Evolutionary conservation across 2,113 vertebrate species (phyloP).

Genomic region (Centropristis striata): DNA sequence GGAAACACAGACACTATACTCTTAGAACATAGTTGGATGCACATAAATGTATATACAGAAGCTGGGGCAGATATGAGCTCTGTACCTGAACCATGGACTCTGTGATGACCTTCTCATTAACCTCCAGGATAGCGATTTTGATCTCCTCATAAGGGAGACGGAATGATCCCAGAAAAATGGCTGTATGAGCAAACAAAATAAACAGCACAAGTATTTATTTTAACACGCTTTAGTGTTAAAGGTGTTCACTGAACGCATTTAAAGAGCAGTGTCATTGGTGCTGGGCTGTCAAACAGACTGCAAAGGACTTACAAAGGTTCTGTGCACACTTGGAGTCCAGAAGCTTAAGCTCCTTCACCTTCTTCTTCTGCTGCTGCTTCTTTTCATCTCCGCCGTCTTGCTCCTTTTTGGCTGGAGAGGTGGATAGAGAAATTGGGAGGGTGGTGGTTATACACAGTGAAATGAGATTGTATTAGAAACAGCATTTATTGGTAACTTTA

Average conservation of each 20-base stretch:
- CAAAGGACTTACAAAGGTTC: constrained; percentile 88
- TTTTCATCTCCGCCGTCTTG: constrained; percentile 88
- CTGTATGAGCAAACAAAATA: constrained; percentile 70
- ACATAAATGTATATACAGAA: background rate
- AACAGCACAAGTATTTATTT: background rate
- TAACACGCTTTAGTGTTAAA: background rate
- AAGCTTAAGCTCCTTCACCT: constrained; percentile 91
- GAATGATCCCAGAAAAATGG: constrained; percentile 91
- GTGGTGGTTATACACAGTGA: background rate
- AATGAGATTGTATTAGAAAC: constrained; percentile 10
- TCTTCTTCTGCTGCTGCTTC: constrained; percentile 89
- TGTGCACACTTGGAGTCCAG: constrained; percentile 88
- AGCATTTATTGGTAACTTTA: background rate
- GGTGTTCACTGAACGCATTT: background rate
- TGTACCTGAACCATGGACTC: constrained; percentile 89
- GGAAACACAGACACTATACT: background rate
- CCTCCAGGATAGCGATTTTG: constrained; percentile 88
- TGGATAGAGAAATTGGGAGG: constrained; percentile 9
- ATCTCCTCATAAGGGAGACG: constrained; percentile 90
- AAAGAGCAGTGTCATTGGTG: background rate
- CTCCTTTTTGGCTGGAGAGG: constrained; percentile 87
- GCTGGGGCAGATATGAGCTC: background rate
- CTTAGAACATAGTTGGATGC: background rate
- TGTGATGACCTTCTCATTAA: constrained; percentile 88
- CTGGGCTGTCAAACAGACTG: background rate